Base-by-base conservation (phyloP, 2,113 vertebrate species). In the Eptatretus burgeri region DNA sequence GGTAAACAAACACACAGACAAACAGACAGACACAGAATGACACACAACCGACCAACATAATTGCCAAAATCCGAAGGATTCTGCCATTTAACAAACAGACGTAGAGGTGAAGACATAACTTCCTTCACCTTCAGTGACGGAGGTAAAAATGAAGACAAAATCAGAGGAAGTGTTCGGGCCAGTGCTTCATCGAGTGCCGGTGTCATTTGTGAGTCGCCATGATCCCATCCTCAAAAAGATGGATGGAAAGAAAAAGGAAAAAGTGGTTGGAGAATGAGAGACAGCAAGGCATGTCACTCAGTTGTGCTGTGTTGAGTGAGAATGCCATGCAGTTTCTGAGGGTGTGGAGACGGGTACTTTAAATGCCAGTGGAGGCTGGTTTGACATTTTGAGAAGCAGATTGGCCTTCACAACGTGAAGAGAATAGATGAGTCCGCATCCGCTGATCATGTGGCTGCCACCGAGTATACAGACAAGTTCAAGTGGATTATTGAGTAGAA, bases 401-500 rank as follows among this genome's bases (percentile, higher is more conserved):
- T 18, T 9, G 16, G 13, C 16, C 51, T 65, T 14, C 64, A 65
- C 14, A 65, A 65, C 19, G n/a, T 65, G 51, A 17, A 62, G 51
- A 65, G n/a, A 51, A n/a, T 62, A 13, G 64, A 50, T 14, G 52
- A 60, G 2, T 19, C 19, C 10, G 16, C 53, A 19, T 60, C 53
- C 16, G 51, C 50, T 18, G 66, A 64, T 49, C 14, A 11, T 17
- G 51, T 27, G 49, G 63, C 63, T 52, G 50, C 51, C 12, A 52
- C 10, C 2, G 16, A 17, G 17, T 66, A 52, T 18, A 62, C 63
- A 14, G 13, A 14, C 14, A 18, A 52, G 52, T n/a, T 64, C 16
- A 65, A 66, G 17, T 19, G 41, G 13, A 19, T 66, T 8, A 66
- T 64, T 11, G 63, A 66, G 17, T 49, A 66, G 41, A 51, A 27